Evolutionary conservation across 2,888 invertebrate species (phyloP), one percentile per base, ranked within the genome.

Genomic region (Trachelus iudaicus): DNA sequence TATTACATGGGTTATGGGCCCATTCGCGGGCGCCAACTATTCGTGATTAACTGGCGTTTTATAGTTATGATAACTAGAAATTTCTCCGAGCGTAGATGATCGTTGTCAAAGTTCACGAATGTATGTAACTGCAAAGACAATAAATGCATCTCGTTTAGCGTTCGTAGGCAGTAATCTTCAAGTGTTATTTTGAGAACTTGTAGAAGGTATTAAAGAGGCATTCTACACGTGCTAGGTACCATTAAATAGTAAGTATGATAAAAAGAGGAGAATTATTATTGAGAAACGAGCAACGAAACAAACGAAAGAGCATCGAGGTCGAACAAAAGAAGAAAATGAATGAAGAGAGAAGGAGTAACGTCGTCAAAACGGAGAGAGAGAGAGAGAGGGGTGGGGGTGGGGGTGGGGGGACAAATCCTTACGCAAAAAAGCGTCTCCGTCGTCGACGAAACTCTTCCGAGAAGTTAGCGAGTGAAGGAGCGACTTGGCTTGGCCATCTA

Each of bases 361-460:
- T 69, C 30, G 71, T 34, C 69, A 69, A 40, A 34, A 35, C 73
- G 68, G 78, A 73, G n/a, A 37, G 75, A 56, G 37, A 35, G 68
- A 15, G 68, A 15, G 15, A n/a, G n/a, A n/a, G 34, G 71, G 30
- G 30, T 23, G 73, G 34, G 75, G n/a, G 33, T 33, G 33, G 35
- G n/a, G 37, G 75, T 68, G 31, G 40, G 73, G 33, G 56, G 34
- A 34, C n/a, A 68, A 33, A 76, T 34, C 30, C 35, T n/a, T 79
- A 78, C 73, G 85, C 86, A 89, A 89, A 89, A 90, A 89, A 86
- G 83, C 85, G 87, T 87, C 87, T 85, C 85, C 85, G 83, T 80
- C 80, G 78, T 73, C 83, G 83, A 82, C 86, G 87, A 86, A 87
- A 88, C 87, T 84, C 85, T 90, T 90, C 90, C 88, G 85, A 85